Percentiles rank a stretch among this genome's conserved stretches.
Conservation (phyloP, 1,140 invertebrate genomes). For the Microplitis demolitor region DNA sequence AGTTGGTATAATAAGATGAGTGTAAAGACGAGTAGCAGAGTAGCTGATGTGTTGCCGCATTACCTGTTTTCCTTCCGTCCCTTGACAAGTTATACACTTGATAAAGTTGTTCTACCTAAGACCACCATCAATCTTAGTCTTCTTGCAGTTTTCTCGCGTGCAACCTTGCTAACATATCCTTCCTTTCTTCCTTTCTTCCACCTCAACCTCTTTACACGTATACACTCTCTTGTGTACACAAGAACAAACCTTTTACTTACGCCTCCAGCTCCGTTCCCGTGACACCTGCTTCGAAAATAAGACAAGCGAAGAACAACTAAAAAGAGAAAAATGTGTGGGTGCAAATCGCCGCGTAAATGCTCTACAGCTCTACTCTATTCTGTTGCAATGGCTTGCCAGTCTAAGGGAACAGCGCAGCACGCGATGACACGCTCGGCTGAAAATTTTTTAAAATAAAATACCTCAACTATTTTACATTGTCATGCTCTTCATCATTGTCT, state of each 20-base stretch:
- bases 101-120: constrained; percentile 28
- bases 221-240: neutral
- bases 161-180: neutral
- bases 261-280: neutral
- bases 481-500: neutral
- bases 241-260: neutral
- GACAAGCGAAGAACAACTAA: neutral
- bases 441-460: neutral
- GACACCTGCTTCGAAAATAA: neutral
- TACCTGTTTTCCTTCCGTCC: constrained; percentile 6
- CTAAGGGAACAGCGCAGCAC: neutral
- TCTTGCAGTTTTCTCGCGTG: constrained; percentile 25
- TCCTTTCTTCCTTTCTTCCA: neutral
- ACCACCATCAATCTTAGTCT: constrained; percentile 28
- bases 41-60: constrained; percentile 6
- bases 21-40: constrained; percentile 6
- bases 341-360: constrained; percentile 4
- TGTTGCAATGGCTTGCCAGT: no score
- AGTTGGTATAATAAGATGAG: constrained; percentile 2
- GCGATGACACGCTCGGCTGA: neutral
- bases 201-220: neutral
- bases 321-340: neutral
- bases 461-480: neutral
- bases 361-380: neutral
- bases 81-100: constrained; percentile 23